Base-by-base conservation (phyloP, 2,113 vertebrate genomes). In the Grallaria varia region DNA sequence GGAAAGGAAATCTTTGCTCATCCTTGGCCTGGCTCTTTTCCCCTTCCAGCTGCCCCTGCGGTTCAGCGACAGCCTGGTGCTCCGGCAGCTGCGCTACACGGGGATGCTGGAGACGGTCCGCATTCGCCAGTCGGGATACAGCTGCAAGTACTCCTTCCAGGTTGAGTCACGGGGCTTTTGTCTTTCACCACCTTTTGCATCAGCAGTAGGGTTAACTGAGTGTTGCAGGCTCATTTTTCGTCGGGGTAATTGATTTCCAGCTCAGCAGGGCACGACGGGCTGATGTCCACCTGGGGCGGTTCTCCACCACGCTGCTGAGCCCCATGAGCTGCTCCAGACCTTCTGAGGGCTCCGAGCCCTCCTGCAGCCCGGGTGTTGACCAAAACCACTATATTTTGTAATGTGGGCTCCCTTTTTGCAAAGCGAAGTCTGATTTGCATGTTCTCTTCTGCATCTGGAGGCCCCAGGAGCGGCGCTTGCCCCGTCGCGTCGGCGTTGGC, bases 71-170 rank as follows among this genome's bases (percentile, higher is more conserved):
- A 96, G 96, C 88, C 97, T 99, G 98, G 99, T 99, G 93, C 98
- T 99, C 67, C 98, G 99, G 97, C 99, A 99, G 97, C 98, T 99
- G 94, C 99, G 99, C 5, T 99, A 99, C 96, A 99, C 99, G 0
- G 99, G 99, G 60, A 99, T 99, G 99, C 97, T 99, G 97, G 99
- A 99, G 97, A 99, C 99, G 0, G 99, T 99, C 78, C 98, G 98
- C 94, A 99, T 99, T 91, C 99, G 99, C 75, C 99, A 99, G 71
- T 99, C 99, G 0, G 99, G 99, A 84, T 99, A 99, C 98, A 99
- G 99, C 97, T 98, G 98, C 98, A 99, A 99, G 84, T 99, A 99
- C 95, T 98, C 98, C 94, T 99, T 99, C 94, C 98, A 99, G 99
- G 99, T 99, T 94, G 97, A 60, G 77, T 31, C 52, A 50, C 16